Base-by-base conservation (phyloP, 2,888 invertebrate species). In the Lysandra bellargus region DNA sequence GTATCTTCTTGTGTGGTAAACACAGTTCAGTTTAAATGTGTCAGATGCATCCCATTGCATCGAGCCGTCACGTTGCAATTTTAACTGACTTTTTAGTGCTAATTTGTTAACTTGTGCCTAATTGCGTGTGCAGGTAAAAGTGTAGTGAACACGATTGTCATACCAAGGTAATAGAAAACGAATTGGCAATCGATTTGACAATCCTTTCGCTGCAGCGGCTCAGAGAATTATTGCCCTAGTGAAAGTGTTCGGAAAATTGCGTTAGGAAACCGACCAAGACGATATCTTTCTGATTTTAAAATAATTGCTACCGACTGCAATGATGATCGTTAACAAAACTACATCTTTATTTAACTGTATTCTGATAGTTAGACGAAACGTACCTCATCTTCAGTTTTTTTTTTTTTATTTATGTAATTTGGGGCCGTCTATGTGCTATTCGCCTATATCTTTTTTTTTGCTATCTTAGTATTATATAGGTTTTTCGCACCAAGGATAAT, bases 191-290 rank as follows among this genome's bases (percentile, higher is more conserved):
- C 33, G 14, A 79, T 44, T 69, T 60, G 60, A 30, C 75, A 72
- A 53, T 73, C 73, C 57, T 79, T 61, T 72, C 64, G 53, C 75
- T 72, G 78, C 76, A 74, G n/a, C 57, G 76, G 23, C 44, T 74
- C 80, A 75, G 40, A 78, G 72, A 61, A 78, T 61, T 80, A 78
- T 61, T 80, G 79, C 75, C 81, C 75, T 83, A 87, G 92, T 91
- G 93, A 93, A 92, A 93, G 93, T 92, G 85, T 83, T 84, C 85
- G 85, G 82, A 83, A 86, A 85, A 86, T 83, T 87, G 87, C 89
- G 88, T 87, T 90, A 86, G 86, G 89, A 89, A 91, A 88, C 86
- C 86, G 86, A 87, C 86, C 84, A 83, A 89, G 87, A 85, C 85
- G 84, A 87, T 85, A 82, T 83, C 85, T 86, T 88, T 86, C 88